phyloP scores from a whole-genome alignment of 2,113 vertebrate genomes.

The Crypturellus undulatus region DNA sequence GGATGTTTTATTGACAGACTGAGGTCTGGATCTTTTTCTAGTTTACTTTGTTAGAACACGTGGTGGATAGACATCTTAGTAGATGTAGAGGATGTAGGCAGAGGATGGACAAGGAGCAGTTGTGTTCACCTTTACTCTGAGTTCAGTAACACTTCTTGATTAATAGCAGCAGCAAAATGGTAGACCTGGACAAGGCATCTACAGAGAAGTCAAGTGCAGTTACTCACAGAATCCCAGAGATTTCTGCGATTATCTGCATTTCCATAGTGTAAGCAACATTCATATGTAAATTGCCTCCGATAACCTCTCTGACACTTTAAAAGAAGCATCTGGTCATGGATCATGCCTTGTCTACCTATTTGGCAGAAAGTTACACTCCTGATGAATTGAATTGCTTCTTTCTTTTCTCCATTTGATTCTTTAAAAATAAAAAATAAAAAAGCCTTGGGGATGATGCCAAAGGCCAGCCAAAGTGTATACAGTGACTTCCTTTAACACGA shows the following conservation, averaged over 20 bases:
- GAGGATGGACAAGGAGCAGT: neutral
- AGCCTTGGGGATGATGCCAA: neutral
- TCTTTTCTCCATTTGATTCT: neutral
- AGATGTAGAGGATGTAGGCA: too few relatives aligned
- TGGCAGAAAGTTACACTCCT: neutral
- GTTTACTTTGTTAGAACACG: neutral
- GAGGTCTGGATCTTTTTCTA: neutral
- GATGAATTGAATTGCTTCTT: neutral
- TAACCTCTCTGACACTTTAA: neutral
- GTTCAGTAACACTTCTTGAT: fast-evolving
- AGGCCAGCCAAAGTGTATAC: fast-evolving
- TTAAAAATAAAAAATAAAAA: neutral
- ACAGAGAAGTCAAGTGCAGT: neutral
- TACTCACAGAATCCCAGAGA: neutral
- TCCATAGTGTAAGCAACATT: neutral
- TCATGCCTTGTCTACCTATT: neutral
- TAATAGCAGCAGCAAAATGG: neutral
- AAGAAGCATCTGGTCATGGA: neutral
- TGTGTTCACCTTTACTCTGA: neutral
- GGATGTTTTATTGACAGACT: neutral
- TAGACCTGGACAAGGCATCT: neutral
- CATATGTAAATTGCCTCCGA: neutral
- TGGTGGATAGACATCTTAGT: neutral
- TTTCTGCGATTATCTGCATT: neutral
- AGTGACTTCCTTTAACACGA: neutral